Percentiles rank a stretch among this genome's conserved stretches.
Evolutionary conservation across 2,888 invertebrate species (phyloP).

Genomic region (Phymatocera aterrima): DNA sequence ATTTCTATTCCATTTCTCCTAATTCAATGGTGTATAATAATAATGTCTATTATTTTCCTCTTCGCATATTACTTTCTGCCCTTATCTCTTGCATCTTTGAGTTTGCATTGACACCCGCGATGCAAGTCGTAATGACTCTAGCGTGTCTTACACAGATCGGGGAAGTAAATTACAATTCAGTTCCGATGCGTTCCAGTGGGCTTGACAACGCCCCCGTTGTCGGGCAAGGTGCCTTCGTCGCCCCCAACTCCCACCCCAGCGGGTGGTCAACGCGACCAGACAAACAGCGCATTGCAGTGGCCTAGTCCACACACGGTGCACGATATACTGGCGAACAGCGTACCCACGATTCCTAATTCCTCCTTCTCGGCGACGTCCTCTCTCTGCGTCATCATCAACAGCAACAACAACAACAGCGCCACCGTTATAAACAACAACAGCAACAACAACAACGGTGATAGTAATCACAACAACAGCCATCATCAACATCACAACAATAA

Average conservation of each 20-base stretch:
- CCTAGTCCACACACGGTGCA: conserved; percentile 72
- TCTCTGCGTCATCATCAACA: conserved; percentile 60
- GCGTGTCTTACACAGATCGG: conserved; percentile 63
- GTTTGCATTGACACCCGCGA: conserved; percentile 50
- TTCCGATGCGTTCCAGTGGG: conserved; percentile 63
- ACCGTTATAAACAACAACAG: conserved; percentile 49
- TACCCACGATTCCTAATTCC: conserved; percentile 54
- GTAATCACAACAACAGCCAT: conserved; percentile 3
- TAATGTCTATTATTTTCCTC: too few relatives aligned
- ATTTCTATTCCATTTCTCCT: not conserved
- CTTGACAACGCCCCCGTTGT: conserved; percentile 73
- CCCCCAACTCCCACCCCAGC: conserved; percentile 72
- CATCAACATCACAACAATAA: conserved; percentile 5
- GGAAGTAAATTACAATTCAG: conserved; percentile 51
- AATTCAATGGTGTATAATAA: not conserved
- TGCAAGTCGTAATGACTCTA: conserved; percentile 62
- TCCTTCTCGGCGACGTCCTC: conserved; percentile 58
- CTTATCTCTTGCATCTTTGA: not conserved
- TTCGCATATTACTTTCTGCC: not conserved
- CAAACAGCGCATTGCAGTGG: conserved; percentile 64
- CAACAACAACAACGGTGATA: conserved; percentile 46
- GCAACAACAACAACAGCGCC: conserved; percentile 60
- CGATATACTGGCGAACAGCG: conserved; percentile 64
- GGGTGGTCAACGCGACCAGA: conserved; percentile 76
- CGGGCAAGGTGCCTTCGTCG: conserved; percentile 69